Conservation (phyloP, 2,888 invertebrate genomes). For the Polymixis flavicincta region DNA sequence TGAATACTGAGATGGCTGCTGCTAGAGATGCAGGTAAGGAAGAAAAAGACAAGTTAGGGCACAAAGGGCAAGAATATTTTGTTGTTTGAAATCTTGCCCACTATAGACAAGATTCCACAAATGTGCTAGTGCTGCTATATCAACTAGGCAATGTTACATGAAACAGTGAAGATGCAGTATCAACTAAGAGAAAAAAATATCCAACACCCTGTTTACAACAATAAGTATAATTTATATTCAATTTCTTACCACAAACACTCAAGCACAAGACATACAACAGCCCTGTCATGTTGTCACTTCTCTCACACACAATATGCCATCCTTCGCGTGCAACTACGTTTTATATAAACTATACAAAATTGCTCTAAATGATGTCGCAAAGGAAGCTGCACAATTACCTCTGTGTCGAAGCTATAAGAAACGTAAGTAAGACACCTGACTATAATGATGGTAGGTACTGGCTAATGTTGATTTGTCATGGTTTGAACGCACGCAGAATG, state of each 20-base stretch:
- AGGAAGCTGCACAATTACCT: constrained; percentile 85
- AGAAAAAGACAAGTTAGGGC: too few species aligned
- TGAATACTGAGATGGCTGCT: neutral
- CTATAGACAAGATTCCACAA: too few species aligned
- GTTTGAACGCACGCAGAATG: constrained; percentile 27
- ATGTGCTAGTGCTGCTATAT: neutral
- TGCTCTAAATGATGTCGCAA: constrained; percentile 84
- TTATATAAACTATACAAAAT: constrained; percentile 88
- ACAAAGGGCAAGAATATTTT: too few species aligned
- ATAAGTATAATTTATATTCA: constrained; percentile 11
- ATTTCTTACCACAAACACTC: constrained; percentile 78
- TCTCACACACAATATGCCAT: constrained; percentile 73
- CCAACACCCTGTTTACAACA: neutral
- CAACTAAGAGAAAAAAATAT: neutral
- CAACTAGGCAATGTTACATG: neutral
- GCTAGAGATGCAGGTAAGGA: neutral
- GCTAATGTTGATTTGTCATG: constrained; percentile 49
- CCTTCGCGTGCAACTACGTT: constrained; percentile 77
- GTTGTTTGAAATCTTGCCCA: too few species aligned
- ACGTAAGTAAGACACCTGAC: constrained; percentile 61
- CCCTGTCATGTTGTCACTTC: constrained; percentile 74
- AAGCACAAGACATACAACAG: constrained; percentile 72
- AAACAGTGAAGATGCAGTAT: neutral
- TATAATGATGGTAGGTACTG: constrained; percentile 59
- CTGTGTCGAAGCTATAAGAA: constrained; percentile 70